Evolutionary conservation across 2,113 vertebrate species (phyloP), one percentile per base, ranked within the genome.

Genomic region (Dryoscopus gambensis): DNA sequence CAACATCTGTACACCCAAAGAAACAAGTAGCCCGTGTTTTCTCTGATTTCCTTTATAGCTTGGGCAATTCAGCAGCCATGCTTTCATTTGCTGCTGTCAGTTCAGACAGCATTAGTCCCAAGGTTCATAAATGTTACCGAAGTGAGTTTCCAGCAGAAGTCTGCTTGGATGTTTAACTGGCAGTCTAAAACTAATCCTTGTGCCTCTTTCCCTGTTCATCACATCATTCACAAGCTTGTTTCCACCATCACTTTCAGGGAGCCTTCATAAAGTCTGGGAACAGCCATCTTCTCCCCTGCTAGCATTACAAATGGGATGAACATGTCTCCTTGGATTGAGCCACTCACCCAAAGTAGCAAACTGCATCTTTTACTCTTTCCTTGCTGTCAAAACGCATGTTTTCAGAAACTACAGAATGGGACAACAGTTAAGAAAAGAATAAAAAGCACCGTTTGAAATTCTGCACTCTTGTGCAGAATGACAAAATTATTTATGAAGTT

Each of bases 81-180:
- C 33, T 91, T 93, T 86, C 27, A 91, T 80, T 67, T 88, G 57
- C 65, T 79, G 23, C 59, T 77, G 33, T 57, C 30, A 90, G 59
- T 55, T 86, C 39, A 40, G 52, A 83, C 33, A 31, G 37, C 37
- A 55, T 80, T 74, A 68, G 35, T 20, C 20, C 30, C 21, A 37
- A 46, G 39, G 46, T 86, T 83, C 71, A 63, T 25, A 62, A 79
- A 44, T 6, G 4, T 17, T 55, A 47, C 12, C 5, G 15, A 30
- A 93, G 64, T 47, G 25, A 73, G 10, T 42, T 76, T 64, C 21
- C 37, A 87, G 23, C 28, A 46, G 33, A 80, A 50, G 33, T 11
- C 63, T 80, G 50, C 18, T 35, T 62, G 59, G 64, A 37, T 65
- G 39, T 74, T 95, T 85, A 94, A 62, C n/a, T 17, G 42, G 37